Conservation (phyloP, 2,797 vertebrate genomes). For the Fringilla coelebs region DNA sequence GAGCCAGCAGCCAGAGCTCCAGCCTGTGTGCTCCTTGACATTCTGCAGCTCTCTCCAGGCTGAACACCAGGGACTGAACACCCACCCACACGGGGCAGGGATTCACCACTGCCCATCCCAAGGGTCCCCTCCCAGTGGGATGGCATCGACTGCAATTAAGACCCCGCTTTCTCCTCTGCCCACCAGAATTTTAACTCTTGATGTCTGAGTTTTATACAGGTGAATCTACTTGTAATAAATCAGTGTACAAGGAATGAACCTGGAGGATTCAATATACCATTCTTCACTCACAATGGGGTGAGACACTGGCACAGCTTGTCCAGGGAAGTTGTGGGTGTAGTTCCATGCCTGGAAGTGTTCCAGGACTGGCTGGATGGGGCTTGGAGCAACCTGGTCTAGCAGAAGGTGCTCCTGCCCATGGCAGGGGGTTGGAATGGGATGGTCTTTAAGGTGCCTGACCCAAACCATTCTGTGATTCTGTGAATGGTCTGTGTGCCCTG, state of each 20-base stretch:
- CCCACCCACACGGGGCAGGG: too few relatives aligned
- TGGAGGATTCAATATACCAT: too few relatives aligned
- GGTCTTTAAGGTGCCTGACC: not conserved
- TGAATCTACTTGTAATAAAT: not conserved
- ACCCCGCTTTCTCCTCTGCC: not conserved
- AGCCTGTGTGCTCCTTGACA: not conserved
- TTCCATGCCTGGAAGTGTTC: not conserved
- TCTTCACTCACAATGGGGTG: not conserved
- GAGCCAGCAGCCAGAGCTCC: not conserved
- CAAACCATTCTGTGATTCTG: not conserved
- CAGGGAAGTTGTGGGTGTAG: not conserved
- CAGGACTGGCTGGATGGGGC: accelerated
- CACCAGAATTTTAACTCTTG: not conserved
- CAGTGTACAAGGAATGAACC: not conserved
- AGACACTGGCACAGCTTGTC: not conserved
- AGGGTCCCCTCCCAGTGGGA: accelerated
- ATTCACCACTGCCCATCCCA: not conserved
- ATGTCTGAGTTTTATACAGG: not conserved
- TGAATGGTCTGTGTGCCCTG: too few relatives aligned
- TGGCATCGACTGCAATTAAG: not conserved
- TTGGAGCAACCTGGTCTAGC: not conserved
- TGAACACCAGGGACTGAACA: not conserved
- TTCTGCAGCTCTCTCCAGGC: not conserved
- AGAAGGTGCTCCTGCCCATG: not conserved
- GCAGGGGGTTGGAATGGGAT: too few relatives aligned